Percentiles rank a stretch among this genome's conserved stretches.
Evolutionary conservation across 2,888 invertebrate species (phyloP).

Genomic region (Acanthosoma haemorrhoidale): DNA sequence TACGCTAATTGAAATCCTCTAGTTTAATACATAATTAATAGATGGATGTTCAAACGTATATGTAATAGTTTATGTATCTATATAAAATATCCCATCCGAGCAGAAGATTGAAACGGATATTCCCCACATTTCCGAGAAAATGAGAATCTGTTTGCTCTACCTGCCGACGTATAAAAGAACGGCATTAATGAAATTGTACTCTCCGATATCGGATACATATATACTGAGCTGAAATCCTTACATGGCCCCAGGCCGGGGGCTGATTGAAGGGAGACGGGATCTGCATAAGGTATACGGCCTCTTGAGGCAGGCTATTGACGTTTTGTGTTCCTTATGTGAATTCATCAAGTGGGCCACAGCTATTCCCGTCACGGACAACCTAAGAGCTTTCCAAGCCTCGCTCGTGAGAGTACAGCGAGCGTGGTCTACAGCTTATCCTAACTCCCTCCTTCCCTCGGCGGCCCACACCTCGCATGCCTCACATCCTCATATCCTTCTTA

Average conservation of each 20-base stretch:
- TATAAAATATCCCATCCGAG: too few relatives aligned
- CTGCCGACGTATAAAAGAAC: neutral
- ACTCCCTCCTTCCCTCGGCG: neutral
- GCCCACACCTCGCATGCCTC: neutral
- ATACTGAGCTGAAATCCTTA: neutral
- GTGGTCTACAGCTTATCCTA: too few relatives aligned
- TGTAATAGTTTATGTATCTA: too few relatives aligned
- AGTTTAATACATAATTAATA: too few relatives aligned
- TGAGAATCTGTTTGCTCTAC: neutral
- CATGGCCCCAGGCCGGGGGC: neutral
- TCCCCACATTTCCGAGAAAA: neutral
- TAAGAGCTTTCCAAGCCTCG: neutral
- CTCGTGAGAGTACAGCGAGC: neutral
- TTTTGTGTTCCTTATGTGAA: conserved; percentile 20
- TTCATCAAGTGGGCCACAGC: neutral
- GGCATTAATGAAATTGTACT: neutral
- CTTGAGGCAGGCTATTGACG: neutral
- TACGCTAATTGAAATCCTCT: too few relatives aligned
- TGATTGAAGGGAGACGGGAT: conserved; percentile 1
- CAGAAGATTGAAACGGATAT: too few relatives aligned
- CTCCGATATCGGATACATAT: neutral
- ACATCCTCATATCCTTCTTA: too few relatives aligned
- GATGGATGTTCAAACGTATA: too few relatives aligned
- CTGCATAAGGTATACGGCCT: neutral
- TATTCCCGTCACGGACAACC: conserved; percentile 16